Base-by-base conservation (phyloP, 30 jellyfish, hydroid and myxozoan species). In the Chironex yamaguchii region DNA sequence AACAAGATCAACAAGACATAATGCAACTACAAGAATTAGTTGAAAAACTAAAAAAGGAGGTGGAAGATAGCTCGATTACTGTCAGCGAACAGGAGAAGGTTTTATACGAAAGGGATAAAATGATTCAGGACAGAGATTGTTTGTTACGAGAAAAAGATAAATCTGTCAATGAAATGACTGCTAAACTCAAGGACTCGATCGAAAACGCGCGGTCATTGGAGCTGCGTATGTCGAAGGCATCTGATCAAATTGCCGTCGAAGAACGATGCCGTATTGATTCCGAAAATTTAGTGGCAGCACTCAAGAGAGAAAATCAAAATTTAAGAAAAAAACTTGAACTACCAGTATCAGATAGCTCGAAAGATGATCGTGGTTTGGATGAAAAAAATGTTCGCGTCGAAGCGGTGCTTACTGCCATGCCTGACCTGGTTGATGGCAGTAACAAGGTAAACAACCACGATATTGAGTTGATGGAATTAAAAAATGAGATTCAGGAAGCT, bases 241-340 rank as follows among this genome's bases (percentile, higher is more conserved):
- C 67, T 1, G 90, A 71, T 3, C 58, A 25, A 36, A 26, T 49
- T 0, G 81, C 69, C 12, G 84, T 70, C 29, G 24, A 67, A 36
- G 87, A 79, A 29, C 80, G 71, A 34, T 33, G 49, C 21, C 78
- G 22, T 54, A 53, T 34, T 4, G 90, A 65, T 20, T 36, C 49
- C 34, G 67, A 48, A n/a, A 34, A 29, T 25, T 17, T 67, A 68
- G 64, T 86, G 32, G 66, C 49, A 25, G 68, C 52, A 28, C 24
- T 74, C 14, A 77, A 86, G 51, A 86, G 23, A 2, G 96, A 86
- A 20, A 86, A 74, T 52, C 79, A 33, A 20, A 67, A 34, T 30
- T 35, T 86, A 24, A 79, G 96, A 1, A 68, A 65, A 13, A 50
- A 86, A 26, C 35, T 86, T 25, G 76, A 24, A 42, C 17, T 42